Percentiles rank a stretch among this genome's conserved stretches.
These are phyloP conservation scores for Tadarida brasiliensis DNA, from an alignment of 2,797 vertebrate species.

Conservation along the genomic window DNA sequence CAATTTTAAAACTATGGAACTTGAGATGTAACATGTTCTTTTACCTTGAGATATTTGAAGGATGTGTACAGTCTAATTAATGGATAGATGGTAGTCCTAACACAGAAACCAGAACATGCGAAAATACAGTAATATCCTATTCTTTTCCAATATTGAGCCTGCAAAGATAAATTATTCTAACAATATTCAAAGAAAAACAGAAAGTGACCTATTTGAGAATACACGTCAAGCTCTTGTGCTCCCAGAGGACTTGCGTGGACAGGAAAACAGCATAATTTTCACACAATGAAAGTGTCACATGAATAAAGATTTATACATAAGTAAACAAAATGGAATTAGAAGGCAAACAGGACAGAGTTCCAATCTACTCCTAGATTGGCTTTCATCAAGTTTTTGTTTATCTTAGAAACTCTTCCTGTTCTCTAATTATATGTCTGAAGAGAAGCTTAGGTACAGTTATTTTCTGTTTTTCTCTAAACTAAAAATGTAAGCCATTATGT, in stretches of 20 bases:
- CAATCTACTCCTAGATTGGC: neutral
- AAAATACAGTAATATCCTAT: neutral
- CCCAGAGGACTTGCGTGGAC: neutral
- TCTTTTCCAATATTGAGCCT: neutral
- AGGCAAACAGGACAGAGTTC: neutral
- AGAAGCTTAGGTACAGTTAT: neutral
- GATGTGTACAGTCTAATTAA: neutral
- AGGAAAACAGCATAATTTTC: constrained; percentile 45
- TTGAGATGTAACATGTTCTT: neutral
- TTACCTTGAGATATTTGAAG: constrained; percentile 9
- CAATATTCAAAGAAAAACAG: neutral
- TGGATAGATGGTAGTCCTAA: neutral
- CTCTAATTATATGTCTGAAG: neutral
- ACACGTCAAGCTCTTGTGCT: neutral
- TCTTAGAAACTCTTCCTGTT: constrained; percentile 24
- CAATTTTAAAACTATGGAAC: neutral
- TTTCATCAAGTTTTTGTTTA: constrained; percentile 13
- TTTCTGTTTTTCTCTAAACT: constrained; percentile 47
- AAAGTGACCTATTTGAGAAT: neutral
- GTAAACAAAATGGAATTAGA: constrained; percentile 55
- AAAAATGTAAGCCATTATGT: constrained; percentile 42
- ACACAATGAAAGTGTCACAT: neutral
- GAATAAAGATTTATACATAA: constrained; percentile 45
- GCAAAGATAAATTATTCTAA: constrained; percentile 44
- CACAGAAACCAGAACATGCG: neutral